A percentile compares a stretch with the other conserved stretches of the same genome.
These are phyloP conservation scores for Sminthurides aquaticus DNA, from an alignment of 2,888 invertebrate species.

Conservation along the genomic window DNA sequence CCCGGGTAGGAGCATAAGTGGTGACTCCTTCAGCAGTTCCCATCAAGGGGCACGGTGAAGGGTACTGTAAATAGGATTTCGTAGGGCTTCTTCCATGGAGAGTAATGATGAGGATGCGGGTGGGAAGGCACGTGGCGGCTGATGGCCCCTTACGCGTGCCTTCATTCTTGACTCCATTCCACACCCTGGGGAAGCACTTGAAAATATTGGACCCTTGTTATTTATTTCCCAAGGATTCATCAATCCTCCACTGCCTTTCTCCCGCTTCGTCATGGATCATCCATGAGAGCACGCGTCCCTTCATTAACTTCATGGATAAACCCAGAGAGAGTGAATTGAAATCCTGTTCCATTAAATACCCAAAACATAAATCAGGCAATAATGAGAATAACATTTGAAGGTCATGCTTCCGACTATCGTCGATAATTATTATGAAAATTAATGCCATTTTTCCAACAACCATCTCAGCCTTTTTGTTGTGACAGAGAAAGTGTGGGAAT, in stretches of 20 bases:
- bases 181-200: conserved; percentile 25
- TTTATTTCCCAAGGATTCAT: conserved; percentile 14
- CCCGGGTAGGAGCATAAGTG: no score
- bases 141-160: conserved; percentile 15
- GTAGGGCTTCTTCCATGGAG: neutral
- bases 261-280: neutral
- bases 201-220: conserved; percentile 16
- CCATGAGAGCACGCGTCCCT: neutral
- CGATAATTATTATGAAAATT: no score
- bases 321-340: neutral
- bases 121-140: conserved; percentile 7
- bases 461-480: no score
- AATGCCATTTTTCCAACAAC: no score
- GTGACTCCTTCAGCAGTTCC: no score
- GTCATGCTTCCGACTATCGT: no score
- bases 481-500: no score
- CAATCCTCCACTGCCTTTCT: neutral
- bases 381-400: conserved; percentile 8
- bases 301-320: neutral
- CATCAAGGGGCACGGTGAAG: no score
- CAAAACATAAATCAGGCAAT: conserved; percentile 20
- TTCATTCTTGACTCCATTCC: conserved; percentile 17
- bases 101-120: neutral
- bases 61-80: no score
- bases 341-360: neutral